Conservation (phyloP, 2,797 vertebrate species). For the Podarcis siculus region DNA sequence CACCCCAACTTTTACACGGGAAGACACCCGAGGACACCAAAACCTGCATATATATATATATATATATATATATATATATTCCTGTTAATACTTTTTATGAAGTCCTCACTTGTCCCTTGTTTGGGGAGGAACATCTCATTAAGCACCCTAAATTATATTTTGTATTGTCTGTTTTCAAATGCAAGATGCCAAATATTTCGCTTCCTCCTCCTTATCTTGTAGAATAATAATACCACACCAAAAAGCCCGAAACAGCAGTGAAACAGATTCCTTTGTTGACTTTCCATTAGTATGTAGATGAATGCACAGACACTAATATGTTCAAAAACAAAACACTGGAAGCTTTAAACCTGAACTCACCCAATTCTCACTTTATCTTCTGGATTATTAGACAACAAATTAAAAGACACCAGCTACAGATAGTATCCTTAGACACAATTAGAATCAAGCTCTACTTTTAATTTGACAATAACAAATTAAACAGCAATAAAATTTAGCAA, state of each 20-base stretch:
- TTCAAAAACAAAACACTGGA: slow-evolving; percentile 34
- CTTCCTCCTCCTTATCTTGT: slow-evolving; percentile 34
- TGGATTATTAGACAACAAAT: background rate
- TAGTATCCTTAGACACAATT: background rate
- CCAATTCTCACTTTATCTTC: background rate
- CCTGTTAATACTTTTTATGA: slow-evolving; percentile 11
- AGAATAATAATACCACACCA: slow-evolving; percentile 2
- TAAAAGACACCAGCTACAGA: slow-evolving; percentile 13
- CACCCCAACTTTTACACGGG: too few species aligned
- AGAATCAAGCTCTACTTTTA: background rate
- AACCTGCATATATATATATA: too few species aligned
- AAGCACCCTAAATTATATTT: slow-evolving; percentile 12
- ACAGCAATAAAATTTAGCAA: background rate
- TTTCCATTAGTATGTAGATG: slow-evolving; percentile 67
- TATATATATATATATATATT: background rate
- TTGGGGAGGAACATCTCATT: slow-evolving; percentile 12
- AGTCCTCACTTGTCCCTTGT: slow-evolving; percentile 2
- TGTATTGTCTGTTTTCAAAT: slow-evolving; percentile 47
- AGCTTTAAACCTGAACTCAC: background rate
- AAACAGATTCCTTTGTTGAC: slow-evolving; percentile 32
- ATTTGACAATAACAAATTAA: slow-evolving; percentile 6
- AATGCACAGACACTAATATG: slow-evolving; percentile 10
- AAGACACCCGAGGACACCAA: too few species aligned
- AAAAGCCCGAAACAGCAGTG: background rate
- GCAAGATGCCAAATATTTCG: slow-evolving; percentile 45